Conservation (phyloP, 2,888 invertebrate genomes). For the Laspeyria flexula region DNA sequence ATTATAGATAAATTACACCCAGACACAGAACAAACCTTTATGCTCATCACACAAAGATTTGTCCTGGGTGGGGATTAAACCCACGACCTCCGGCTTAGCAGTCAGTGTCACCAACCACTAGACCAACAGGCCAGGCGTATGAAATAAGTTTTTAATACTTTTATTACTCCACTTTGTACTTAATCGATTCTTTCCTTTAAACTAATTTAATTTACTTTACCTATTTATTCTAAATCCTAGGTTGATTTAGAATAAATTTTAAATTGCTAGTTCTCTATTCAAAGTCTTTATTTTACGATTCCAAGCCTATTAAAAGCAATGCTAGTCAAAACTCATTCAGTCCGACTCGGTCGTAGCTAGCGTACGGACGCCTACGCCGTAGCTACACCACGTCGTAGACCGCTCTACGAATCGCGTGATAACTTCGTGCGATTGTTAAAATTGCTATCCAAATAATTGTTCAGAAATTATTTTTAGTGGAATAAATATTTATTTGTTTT, state of each 20-base stretch:
- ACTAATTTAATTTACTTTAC: constrained; percentile 2
- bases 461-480: constrained; percentile 26
- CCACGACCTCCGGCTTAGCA: too few relatives aligned
- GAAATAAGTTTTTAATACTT: constrained; percentile 4
- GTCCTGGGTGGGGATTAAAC: too few relatives aligned
- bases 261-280: constrained; percentile 48
- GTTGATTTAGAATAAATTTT: too few relatives aligned
- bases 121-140: too few relatives aligned
- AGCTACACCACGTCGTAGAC: constrained; percentile 55
- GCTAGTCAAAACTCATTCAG: constrained; percentile 59
- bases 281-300: constrained; percentile 53
- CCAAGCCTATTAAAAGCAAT: constrained; percentile 54
- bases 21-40: too few relatives aligned
- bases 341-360: constrained; percentile 67
- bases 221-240: constrained; percentile 18
- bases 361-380: constrained; percentile 73
- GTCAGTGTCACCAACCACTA: too few relatives aligned
- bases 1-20: too few relatives aligned
- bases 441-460: constrained; percentile 19
- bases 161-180: neutral
- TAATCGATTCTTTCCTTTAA: neutral
- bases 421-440: constrained; percentile 52
- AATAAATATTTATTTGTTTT: constrained; percentile 21
- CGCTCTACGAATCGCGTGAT: constrained; percentile 44
- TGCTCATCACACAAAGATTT: too few relatives aligned